Base-by-base conservation (phyloP, 2,113 vertebrate genomes). In the Eptesicus fuscus region DNA sequence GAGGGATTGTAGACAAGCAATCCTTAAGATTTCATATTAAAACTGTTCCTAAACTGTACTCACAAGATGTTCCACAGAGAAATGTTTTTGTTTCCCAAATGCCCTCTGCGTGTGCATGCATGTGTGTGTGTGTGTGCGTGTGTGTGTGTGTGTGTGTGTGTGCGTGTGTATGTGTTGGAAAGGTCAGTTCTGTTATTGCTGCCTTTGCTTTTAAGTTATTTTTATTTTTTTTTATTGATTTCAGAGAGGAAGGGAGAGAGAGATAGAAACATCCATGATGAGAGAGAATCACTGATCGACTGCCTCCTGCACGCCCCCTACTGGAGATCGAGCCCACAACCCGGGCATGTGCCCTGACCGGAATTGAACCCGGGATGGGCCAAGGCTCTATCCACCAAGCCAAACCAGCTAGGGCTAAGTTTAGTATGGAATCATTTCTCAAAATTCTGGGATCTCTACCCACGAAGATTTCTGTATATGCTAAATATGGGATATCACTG, bases 91-190 rank as follows among this genome's bases (percentile, higher is more conserved):
- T 40, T 73, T 76, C 20, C 32, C 23, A 49, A 85, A 16, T 44
- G 40, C 7, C 32, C 65, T 90, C 37, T 89, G 47, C 25, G 18
- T 83, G 22, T 78, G 8, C 1, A 14, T n/a, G 9, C 32, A 3
- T 37, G 23, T n/a, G 32, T 11, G 10, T 23, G 51, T 10, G 9
- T 2, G 32, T 51, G 63, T n/a, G 23, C 4, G 35, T 4, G 14
- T 11, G 17, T 2, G 30, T 7, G 0, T 8, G 9, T 1, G 0
- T 74, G 2, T 9, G 12, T 28, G 3, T 51, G 35, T 6, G 10
- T 73, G 42, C 30, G 7, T 28, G 70, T 73, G 2, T 25, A 7
- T 59, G 56, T 59, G 22, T 23, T 85, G 11, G 17, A 82, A 87
- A 25, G 4, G 4, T 3, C 42, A 1, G 0, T 47, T n/a, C 42